Evolutionary conservation across 2,888 invertebrate genomes (phyloP).

Genomic region (Gisinianus flammeolus): DNA sequence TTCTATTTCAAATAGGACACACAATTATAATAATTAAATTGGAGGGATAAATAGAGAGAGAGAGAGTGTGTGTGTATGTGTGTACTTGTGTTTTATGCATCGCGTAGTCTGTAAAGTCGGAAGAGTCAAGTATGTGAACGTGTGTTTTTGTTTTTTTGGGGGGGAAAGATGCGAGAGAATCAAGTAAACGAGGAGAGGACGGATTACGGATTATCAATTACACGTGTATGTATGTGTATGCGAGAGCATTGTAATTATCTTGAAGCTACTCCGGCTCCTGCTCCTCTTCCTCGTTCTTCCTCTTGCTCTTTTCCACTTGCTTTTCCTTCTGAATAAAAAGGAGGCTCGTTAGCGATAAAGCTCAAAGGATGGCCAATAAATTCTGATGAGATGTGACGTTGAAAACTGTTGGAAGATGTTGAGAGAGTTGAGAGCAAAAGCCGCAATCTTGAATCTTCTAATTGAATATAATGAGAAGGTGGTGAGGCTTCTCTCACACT

Average conservation of each 20-base stretch:
- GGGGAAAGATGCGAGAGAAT: not conserved
- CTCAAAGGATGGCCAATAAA: slow-evolving; percentile 34
- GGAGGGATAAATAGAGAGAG: too few species aligned
- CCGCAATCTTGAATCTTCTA: slow-evolving; percentile 26
- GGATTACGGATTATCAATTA: slow-evolving; percentile 17
- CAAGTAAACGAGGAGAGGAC: not conserved
- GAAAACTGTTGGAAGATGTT: not conserved
- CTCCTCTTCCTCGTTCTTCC: not conserved
- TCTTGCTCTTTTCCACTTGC: not conserved
- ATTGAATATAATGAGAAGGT: slow-evolving; percentile 30
- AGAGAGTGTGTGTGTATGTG: too few species aligned
- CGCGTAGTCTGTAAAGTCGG: not conserved
- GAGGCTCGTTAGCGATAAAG: slow-evolving; percentile 27
- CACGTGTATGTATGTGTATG: not conserved
- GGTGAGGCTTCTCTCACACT: slow-evolving; percentile 7
- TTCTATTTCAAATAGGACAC: too few species aligned
- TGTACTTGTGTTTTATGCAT: too few species aligned
- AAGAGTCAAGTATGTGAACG: not conserved
- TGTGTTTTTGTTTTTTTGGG: too few species aligned
- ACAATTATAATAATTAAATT: too few species aligned
- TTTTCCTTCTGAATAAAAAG: slow-evolving; percentile 1
- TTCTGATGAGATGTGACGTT: slow-evolving; percentile 38
- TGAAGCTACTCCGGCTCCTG: slow-evolving; percentile 13
- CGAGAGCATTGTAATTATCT: not conserved
- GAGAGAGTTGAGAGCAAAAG: slow-evolving; percentile 16